Base-by-base conservation (phyloP, 1,140 invertebrate species). In the Delia radicum region DNA sequence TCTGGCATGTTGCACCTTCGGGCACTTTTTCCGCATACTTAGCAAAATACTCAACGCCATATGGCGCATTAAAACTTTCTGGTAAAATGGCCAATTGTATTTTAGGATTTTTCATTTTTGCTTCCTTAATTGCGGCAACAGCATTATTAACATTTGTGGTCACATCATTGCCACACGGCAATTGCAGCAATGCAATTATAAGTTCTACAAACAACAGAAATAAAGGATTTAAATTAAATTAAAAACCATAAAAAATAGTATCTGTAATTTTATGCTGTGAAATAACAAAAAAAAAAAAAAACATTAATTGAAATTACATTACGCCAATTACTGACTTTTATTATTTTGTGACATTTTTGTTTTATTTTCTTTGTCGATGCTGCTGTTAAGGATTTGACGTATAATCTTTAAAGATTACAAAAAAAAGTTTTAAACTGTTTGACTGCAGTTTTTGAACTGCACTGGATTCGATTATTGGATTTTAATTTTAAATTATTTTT, bases 61-160 rank as follows among this genome's bases (percentile, higher is more conserved):
- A 98, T 0, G 96, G 96, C 12, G 93, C 95, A 87, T 98, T 98
- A 82, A 98, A 98, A 82, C 95, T 98, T 89, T 98, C 96, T 8
- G 96, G 95, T 18, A 98, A 83, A n/a, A 97, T 89, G 65, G 97
- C 83, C 73, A 94, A 88, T 63, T 79, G 75, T 13, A 84, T 73
- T 31, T 95, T 93, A 10, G 93, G 92, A 76, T 91, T 88, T 73
- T 89, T 81, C 81, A 92, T 93, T 67, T 82, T 83, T 12, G 96
- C 94, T 73, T 91, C 88, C 77, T 90, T 88, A 55, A 98, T 93
- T 46, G 92, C 88, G 55, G 90, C 89, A 2, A 92, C 83, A 5
- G 94, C 95, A 72, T 89, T 88, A 3, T 88, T 82, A 5, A 98
- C 85, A 87, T 98, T 98, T 29, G 89, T 89, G 3, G 82, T 78